Conservation (phyloP, 92 coral and sea anemone genomes). For the Micromussa lordhowensis region DNA sequence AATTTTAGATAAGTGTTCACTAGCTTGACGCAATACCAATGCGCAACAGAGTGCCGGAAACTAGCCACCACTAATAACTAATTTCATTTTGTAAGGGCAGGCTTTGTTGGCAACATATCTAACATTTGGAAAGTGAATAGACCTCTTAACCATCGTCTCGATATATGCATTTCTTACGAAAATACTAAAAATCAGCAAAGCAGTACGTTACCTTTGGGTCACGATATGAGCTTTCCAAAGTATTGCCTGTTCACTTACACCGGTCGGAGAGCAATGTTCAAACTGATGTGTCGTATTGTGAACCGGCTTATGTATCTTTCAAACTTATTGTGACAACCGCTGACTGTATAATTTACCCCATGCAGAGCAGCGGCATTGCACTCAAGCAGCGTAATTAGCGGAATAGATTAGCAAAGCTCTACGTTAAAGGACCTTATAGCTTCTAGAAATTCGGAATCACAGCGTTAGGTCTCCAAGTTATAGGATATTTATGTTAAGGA, state of each 20-base stretch:
- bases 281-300: slow-evolving; percentile 21
- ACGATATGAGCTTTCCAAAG: background rate
- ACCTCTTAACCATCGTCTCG: background rate
- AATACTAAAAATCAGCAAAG: background rate
- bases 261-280: background rate
- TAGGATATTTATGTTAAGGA: background rate
- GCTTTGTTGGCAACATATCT: background rate
- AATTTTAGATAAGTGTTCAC: background rate
- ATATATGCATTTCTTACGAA: background rate
- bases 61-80: background rate
- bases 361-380: slow-evolving; percentile 15
- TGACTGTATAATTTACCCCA: slow-evolving; percentile 35
- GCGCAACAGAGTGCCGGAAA: background rate
- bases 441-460: slow-evolving; percentile 19
- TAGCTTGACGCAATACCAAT: background rate
- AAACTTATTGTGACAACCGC: slow-evolving; percentile 26
- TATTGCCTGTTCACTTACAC: background rate
- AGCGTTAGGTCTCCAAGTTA: background rate
- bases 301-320: slow-evolving; percentile 8
- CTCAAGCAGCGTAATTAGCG: background rate
- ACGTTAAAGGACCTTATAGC: background rate
- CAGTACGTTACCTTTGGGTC: background rate
- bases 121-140: background rate
- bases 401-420: slow-evolving; percentile 9
- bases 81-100: background rate